Conservation (phyloP, 2,113 vertebrate genomes). For the Cacatua alba region DNA sequence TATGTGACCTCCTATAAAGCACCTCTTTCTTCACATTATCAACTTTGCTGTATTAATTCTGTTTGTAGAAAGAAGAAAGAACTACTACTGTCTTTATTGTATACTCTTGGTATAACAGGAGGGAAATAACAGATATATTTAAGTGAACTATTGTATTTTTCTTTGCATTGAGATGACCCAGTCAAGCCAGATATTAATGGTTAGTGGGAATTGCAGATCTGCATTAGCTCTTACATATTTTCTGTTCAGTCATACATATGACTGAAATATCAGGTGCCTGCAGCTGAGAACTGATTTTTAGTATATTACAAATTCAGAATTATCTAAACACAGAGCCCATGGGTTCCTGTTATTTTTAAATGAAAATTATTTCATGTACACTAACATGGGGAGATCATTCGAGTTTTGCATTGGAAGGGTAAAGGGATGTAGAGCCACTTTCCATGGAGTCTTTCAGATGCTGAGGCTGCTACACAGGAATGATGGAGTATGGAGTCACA, state of each 20-base stretch:
- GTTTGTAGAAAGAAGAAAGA: not conserved
- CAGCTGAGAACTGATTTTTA: not conserved
- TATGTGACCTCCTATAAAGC: not conserved
- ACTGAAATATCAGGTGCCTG: not conserved
- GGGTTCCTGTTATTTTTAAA: conserved; percentile 18
- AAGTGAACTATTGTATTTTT: not conserved
- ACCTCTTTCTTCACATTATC: not conserved
- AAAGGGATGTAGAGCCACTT: not conserved
- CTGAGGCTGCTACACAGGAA: not conserved
- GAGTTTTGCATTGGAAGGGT: not conserved
- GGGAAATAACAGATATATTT: not conserved
- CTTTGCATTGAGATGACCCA: not conserved
- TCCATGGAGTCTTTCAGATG: not conserved
- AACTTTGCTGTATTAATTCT: not conserved
- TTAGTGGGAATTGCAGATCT: not conserved
- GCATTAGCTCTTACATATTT: not conserved
- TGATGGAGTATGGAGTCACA: not conserved
- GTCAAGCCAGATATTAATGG: not conserved
- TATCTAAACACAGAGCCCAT: not conserved
- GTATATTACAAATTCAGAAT: not conserved
- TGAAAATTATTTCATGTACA: not conserved
- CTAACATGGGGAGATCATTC: not conserved
- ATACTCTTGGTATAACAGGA: not conserved
- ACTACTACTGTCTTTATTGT: not conserved
- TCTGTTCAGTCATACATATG: not conserved